phyloP scores from a whole-genome alignment of 2,888 invertebrate species.

The Oconnorella tubifera region DNA sequence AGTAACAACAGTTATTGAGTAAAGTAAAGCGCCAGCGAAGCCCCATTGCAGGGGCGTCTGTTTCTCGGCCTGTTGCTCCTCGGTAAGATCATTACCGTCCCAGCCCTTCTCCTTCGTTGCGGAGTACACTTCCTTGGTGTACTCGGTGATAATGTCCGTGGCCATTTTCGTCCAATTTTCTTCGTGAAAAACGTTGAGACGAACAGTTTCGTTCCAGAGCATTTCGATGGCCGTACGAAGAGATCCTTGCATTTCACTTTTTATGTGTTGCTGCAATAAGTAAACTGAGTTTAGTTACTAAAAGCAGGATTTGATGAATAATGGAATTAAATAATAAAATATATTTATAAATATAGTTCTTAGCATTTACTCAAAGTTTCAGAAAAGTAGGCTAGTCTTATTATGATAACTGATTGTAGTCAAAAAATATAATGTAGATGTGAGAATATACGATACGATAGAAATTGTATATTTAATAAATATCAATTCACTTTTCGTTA shows the following conservation, averaged over 20 bases:
- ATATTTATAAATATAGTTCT: too few relatives aligned
- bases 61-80: background rate
- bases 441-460: too few relatives aligned
- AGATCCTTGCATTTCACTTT: conserved; percentile 14
- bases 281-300: too few relatives aligned
- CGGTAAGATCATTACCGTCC: background rate
- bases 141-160: background rate
- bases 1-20: conserved; percentile 5
- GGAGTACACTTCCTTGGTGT: background rate
- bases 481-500: too few relatives aligned
- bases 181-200: conserved; percentile 77
- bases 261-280: too few relatives aligned
- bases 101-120: conserved; percentile 2
- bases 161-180: conserved; percentile 72
- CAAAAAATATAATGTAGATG: too few relatives aligned
- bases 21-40: conserved; percentile 1
- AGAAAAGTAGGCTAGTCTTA: too few relatives aligned
- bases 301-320: too few relatives aligned
- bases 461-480: too few relatives aligned
- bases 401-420: too few relatives aligned
- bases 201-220: conserved; percentile 83
- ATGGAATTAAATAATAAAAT: too few relatives aligned
- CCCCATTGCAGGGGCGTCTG: conserved; percentile 1
- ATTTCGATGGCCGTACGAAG: conserved; percentile 30
- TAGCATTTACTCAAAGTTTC: too few relatives aligned